Percentiles rank a stretch among this genome's conserved stretches.
phyloP scores from a whole-genome alignment of 92 coral and sea anemone species.

The Palythoa heliodiscus region DNA sequence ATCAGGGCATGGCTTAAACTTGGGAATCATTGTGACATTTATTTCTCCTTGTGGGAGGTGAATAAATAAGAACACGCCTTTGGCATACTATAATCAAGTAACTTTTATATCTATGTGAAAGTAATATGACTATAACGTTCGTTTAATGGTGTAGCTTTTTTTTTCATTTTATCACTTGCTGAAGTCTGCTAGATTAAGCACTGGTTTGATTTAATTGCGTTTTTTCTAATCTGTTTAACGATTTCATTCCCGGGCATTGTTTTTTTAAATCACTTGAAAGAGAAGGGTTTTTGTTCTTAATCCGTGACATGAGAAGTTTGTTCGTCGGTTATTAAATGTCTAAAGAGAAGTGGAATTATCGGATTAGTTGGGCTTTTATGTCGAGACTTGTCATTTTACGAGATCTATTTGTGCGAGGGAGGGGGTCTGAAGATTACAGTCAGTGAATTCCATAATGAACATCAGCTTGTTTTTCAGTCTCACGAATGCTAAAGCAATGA shows the following conservation, averaged over 20 bases:
- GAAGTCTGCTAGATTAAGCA: not conserved
- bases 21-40: not conserved
- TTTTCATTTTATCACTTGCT: not conserved
- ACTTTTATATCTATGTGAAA: not conserved
- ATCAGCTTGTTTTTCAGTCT: slow-evolving; percentile 15
- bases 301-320: slow-evolving; percentile 16
- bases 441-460: not conserved
- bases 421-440: slow-evolving; percentile 3
- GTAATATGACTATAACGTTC: not conserved
- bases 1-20: slow-evolving; percentile 14
- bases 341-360: slow-evolving; percentile 13
- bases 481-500: slow-evolving; percentile 14
- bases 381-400: slow-evolving; percentile 14
- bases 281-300: slow-evolving; percentile 4
- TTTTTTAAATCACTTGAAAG: slow-evolving; percentile 12
- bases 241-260: not conserved
- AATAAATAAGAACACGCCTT: not conserved
- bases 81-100: not conserved
- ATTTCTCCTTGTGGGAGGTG: slow-evolving; percentile 33
- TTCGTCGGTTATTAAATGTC: slow-evolving; percentile 14
- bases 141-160: not conserved
- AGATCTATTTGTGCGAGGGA: slow-evolving; percentile 7
- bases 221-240: not conserved
- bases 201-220: not conserved
- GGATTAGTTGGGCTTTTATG: slow-evolving; percentile 24